A percentile compares a stretch with the other conserved stretches of the same genome.
Evolutionary conservation across 2,797 vertebrate species (phyloP).

Genomic region (Galaxias olidus): DNA sequence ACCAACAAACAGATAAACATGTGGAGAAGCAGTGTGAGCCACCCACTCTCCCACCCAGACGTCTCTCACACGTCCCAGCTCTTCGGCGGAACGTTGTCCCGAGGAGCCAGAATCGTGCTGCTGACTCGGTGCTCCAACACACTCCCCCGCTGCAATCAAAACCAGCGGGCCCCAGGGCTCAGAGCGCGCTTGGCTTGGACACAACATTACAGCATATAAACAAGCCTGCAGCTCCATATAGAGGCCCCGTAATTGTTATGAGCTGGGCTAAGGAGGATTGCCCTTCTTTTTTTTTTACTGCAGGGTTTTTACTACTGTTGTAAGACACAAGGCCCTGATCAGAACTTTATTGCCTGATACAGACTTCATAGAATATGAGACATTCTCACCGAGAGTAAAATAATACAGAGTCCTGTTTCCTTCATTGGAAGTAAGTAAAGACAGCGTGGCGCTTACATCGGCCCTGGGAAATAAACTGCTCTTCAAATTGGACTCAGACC

Average conservation of each 20-base stretch:
- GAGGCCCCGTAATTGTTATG: constrained; percentile 74
- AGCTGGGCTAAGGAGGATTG: constrained; percentile 68
- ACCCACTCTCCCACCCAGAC: constrained; percentile 58
- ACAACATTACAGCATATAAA: constrained; percentile 77
- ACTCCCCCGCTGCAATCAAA: constrained; percentile 69
- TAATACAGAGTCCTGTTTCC: constrained; percentile 28
- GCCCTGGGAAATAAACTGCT: constrained; percentile 32
- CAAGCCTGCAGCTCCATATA: constrained; percentile 68
- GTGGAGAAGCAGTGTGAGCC: constrained; percentile 60
- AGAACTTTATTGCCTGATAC: constrained; percentile 46
- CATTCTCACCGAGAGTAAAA: constrained; percentile 54
- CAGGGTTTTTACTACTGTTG: constrained; percentile 64
- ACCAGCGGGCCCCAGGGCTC: constrained; percentile 71
- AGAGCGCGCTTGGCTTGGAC: constrained; percentile 60
- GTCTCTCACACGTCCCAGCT: constrained; percentile 54
- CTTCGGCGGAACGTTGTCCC: constrained; percentile 35
- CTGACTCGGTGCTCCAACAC: constrained; percentile 55
- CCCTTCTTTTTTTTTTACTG: constrained; percentile 52
- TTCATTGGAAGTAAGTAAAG: neutral
- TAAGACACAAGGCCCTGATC: constrained; percentile 56
- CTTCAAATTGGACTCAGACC: constrained; percentile 33
- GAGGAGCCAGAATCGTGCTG: constrained; percentile 55
- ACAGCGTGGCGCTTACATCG: constrained; percentile 1
- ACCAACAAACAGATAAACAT: constrained; percentile 65
- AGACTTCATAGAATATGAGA: constrained; percentile 47